Evolutionary conservation across 2,113 vertebrate species (phyloP).

Genomic region (Lampris incognitus): DNA sequence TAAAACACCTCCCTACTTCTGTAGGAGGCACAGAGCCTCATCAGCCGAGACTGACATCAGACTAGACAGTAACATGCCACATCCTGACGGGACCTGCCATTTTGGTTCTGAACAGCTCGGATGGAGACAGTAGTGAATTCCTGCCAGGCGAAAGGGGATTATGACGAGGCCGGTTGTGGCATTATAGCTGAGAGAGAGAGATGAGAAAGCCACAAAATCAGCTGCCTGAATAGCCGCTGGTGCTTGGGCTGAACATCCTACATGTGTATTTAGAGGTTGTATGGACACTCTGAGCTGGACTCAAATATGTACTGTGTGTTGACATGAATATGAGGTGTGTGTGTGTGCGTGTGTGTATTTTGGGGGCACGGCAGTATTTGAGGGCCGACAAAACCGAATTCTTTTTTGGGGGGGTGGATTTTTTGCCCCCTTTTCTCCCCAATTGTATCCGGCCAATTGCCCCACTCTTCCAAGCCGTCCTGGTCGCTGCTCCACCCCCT

Average conservation of each 20-base stretch:
- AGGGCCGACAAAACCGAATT: not conserved
- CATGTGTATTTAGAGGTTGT: too few species aligned
- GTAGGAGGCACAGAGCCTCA: constrained; percentile 44
- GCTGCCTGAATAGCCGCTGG: constrained; percentile 18
- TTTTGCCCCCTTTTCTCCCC: too few species aligned
- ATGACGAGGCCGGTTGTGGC: constrained; percentile 38
- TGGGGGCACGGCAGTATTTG: constrained; percentile 11
- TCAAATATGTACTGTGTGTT: too few species aligned
- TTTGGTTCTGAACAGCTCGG: constrained; percentile 38
- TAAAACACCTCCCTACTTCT: constrained; percentile 46
- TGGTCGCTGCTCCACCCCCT: too few species aligned
- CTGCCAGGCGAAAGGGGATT: constrained; percentile 31
- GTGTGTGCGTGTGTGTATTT: constrained; percentile 28
- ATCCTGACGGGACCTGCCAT: constrained; percentile 11
- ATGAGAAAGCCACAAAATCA: constrained; percentile 49
- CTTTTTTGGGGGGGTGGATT: too few species aligned
- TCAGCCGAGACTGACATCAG: constrained; percentile 46
- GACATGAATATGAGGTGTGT: too few species aligned
- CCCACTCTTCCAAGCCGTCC: too few species aligned
- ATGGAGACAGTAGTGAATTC: constrained; percentile 19
- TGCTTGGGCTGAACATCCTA: constrained; percentile 17
- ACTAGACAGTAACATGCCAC: constrained; percentile 38
- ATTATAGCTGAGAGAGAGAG: constrained; percentile 44
- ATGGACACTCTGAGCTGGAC: too few species aligned
- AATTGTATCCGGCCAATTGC: too few species aligned